A percentile compares a stretch with the other conserved stretches of the same genome.
phyloP scores from a whole-genome alignment of 2,113 vertebrate species.

The Gallinago jamesoni region DNA sequence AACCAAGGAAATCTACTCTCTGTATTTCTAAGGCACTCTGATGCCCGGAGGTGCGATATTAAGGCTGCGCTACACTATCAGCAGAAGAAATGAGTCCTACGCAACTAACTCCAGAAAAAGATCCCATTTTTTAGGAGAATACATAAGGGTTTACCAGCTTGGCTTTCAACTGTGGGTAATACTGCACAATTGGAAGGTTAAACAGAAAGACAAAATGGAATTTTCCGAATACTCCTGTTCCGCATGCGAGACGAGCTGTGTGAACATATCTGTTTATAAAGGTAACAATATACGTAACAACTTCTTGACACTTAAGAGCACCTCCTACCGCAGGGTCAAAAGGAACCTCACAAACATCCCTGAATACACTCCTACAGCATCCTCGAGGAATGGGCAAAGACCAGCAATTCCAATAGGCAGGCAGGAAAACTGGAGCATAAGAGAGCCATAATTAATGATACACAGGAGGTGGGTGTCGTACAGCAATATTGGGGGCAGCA shows the following conservation, averaged over 20 bases:
- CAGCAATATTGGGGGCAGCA: fast-evolving
- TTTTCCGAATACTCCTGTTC: not conserved
- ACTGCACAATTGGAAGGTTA: not conserved
- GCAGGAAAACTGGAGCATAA: not conserved
- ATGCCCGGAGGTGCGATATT: not conserved
- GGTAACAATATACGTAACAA: not conserved
- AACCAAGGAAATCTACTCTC: not conserved
- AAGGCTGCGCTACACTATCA: not conserved
- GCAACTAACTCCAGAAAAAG: not conserved
- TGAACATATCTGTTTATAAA: not conserved
- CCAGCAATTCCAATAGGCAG: not conserved
- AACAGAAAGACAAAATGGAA: not conserved
- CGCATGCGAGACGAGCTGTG: not conserved
- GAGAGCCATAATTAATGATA: not conserved
- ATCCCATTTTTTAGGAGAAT: not conserved
- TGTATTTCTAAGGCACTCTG: not conserved
- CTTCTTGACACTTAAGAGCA: not conserved
- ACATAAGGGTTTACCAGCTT: not conserved
- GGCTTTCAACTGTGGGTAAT: not conserved
- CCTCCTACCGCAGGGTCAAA: not conserved
- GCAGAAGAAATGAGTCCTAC: not conserved
- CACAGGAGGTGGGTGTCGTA: not conserved
- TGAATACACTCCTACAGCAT: not conserved
- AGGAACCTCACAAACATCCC: not conserved
- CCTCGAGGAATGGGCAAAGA: not conserved